Evolutionary conservation across 2,888 invertebrate species (phyloP), one percentile per base, ranked within the genome.

Genomic region (Amorpha juglandis): DNA sequence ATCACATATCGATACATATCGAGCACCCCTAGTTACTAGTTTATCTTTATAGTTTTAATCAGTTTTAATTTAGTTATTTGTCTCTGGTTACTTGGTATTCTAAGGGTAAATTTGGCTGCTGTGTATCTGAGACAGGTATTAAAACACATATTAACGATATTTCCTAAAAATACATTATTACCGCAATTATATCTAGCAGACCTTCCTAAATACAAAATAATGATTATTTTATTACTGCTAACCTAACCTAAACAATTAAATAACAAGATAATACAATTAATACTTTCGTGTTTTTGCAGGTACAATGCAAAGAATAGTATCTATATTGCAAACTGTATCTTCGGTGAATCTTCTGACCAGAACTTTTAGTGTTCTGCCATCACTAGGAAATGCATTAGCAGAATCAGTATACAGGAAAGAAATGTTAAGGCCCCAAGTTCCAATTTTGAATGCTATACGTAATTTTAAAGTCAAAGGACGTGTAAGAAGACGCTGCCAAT

Each of bases 401-500:
- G 21, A 63, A 38, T 19, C 48, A 19, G 19, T 53, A 14, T 48
- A 1, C 19, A 58, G 66, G 76, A 38, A 78, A 52, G 83, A 74
- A 47, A 70, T 92, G 21, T 75, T 92, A 64, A 70, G 77, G 55
- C 78, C 86, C 42, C 70, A 67, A 55, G 74, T 74, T 19, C 89
- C 92, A n/a, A 71, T 79, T 42, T 68, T 89, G 1, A 89, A 79
- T 71, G 71, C 78, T 63, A 70, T 78, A 38, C 90, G 89, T 69
- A 79, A 81, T 64, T 88, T 97, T 77, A 98, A 98, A 94, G 94
- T 96, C 3, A 96, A 95, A 80, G 96, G 96, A 6, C 84, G 84
- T 16, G 89, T 97, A 42, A 94, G 93, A 67, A 93, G 95, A 65
- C 95, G 98, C 51, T 98, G 98, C 80, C 96, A 95, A 84, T 96